Conservation (phyloP, 2,113 vertebrate species). For the Ophiodon elongatus region DNA sequence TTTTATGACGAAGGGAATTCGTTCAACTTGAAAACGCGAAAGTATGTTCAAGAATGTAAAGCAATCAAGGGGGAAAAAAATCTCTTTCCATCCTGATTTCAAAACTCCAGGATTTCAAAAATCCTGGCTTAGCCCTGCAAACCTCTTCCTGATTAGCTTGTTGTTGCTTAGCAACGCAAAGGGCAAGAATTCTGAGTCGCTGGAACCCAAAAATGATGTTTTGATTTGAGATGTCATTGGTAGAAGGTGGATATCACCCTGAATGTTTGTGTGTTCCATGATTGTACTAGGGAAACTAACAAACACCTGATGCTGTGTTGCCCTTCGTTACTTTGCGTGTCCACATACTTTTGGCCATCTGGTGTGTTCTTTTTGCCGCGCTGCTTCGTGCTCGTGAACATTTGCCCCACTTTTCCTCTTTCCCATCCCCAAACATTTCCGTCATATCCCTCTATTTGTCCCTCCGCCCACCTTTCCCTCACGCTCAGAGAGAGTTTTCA, state of each 20-base stretch:
- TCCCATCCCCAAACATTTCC: not conserved
- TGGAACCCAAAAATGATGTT: not conserved
- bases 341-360: not conserved
- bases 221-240: not conserved
- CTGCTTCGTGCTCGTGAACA: not conserved
- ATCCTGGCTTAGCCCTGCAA: not conserved
- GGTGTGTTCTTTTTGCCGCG: not conserved
- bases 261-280: too few species aligned
- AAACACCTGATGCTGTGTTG: not conserved
- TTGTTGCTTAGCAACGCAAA: constrained; percentile 8
- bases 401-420: constrained; percentile 22
- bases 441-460: constrained; percentile 21
- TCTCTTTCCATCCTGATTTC: not conserved
- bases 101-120: not conserved
- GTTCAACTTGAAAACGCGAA: not conserved
- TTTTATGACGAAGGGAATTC: not conserved
- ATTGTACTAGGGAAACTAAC: too few species aligned
- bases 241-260: not conserved
- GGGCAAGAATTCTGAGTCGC: not conserved
- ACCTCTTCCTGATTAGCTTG: constrained; percentile 1
- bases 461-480: constrained; percentile 48
- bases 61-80: not conserved
- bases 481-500: constrained; percentile 47
- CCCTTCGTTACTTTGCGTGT: not conserved
- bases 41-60: not conserved